Conservation (phyloP, 1,140 invertebrate genomes). For the Rhagoletis zephyria region DNA sequence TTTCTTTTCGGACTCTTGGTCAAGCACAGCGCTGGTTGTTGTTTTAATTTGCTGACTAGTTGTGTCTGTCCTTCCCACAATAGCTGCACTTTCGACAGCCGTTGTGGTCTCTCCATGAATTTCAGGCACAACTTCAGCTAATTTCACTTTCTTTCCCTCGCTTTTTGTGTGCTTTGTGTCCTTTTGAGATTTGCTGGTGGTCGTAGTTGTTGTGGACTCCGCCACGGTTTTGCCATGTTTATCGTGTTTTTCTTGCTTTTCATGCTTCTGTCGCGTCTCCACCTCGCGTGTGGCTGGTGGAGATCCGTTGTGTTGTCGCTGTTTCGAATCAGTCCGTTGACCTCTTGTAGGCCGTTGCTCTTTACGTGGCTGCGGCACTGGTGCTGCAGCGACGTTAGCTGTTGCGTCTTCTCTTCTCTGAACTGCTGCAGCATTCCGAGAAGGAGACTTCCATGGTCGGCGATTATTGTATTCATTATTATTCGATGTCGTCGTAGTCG, state of each 20-base stretch:
- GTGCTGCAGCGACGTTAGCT: background rate
- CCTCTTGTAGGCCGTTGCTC: conserved; percentile 63
- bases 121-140: conserved; percentile 24
- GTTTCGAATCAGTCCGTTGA: conserved; percentile 62
- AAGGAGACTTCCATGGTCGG: conserved; percentile 66
- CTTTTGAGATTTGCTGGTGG: background rate
- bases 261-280: background rate
- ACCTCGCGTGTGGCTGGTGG: conserved; percentile 26
- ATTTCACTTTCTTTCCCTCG: background rate
- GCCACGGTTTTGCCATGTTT: conserved; percentile 23
- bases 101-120: conserved; percentile 57
- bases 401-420: conserved; percentile 60
- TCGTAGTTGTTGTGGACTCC: background rate
- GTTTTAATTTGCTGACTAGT: background rate
- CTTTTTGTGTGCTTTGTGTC: conserved; percentile 5
- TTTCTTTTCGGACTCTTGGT: conserved; percentile 26
- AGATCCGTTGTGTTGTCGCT: conserved; percentile 40
- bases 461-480: conserved; percentile 35
- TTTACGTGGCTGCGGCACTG: conserved; percentile 63
- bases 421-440: conserved; percentile 66
- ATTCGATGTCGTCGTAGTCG: conserved; percentile 52
- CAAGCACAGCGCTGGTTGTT: background rate
- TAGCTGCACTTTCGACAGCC: background rate
- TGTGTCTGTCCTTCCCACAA: conserved; percentile 51
- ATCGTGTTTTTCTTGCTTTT: conserved; percentile 59